phyloP scores from a whole-genome alignment of 2,797 vertebrate genomes.

The Tenualosa thibaudeaui region DNA sequence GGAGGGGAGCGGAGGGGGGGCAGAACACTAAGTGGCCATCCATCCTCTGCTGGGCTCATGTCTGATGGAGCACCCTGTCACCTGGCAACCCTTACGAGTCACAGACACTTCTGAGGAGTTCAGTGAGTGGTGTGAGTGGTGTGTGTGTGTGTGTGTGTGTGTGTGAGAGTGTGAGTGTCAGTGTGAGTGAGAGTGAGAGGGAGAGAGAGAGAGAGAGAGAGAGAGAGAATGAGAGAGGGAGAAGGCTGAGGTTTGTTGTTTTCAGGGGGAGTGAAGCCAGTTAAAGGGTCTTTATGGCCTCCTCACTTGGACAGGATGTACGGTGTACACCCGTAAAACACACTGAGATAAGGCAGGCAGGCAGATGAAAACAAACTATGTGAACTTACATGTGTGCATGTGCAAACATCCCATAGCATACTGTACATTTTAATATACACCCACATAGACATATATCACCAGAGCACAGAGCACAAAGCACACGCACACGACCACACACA shows the following conservation, averaged over 20 bases:
- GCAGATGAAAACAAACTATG: not conserved
- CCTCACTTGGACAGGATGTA: not conserved
- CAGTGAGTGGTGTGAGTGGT: not conserved
- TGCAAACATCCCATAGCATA: not conserved
- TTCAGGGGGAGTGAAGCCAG: not conserved
- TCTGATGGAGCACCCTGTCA: not conserved
- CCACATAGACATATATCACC: not conserved
- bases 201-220: too few relatives aligned
- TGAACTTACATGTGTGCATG: not conserved
- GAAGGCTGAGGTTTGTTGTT: not conserved
- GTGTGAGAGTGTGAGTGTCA: not conserved
- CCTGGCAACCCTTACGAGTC: not conserved
- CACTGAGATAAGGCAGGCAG: not conserved
- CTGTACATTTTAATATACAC: not conserved
- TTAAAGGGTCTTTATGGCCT: slow-evolving; percentile 18
- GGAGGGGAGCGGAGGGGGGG: not conserved
- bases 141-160: slow-evolving; percentile 17
- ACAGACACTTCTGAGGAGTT: not conserved
- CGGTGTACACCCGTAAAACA: not conserved
- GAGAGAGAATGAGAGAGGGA: too few relatives aligned
- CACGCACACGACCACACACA: not conserved
- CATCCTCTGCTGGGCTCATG: not conserved
- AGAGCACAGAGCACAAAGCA: not conserved
- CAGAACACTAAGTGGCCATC: not conserved
- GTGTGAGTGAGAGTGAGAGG: not conserved